These are phyloP conservation scores for Falco rusticolus DNA, from an alignment of 2,797 vertebrate species.

Conservation along the genomic window DNA sequence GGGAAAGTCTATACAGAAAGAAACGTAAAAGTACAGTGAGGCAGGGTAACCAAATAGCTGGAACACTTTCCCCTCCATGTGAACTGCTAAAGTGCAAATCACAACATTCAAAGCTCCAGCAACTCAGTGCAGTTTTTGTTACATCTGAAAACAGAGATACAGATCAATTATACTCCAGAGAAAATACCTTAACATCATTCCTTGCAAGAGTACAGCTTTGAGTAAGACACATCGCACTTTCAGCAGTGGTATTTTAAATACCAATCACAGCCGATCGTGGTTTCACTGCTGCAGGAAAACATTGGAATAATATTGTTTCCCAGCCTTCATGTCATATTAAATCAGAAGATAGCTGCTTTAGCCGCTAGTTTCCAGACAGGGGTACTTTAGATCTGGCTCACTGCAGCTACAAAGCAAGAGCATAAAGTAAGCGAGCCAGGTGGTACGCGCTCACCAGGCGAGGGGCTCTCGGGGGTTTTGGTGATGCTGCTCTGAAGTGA, in stretches of 20 bases:
- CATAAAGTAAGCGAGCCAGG: neutral
- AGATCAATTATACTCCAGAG: conserved; percentile 5
- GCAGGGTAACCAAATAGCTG: neutral
- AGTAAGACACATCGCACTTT: neutral
- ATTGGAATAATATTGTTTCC: neutral
- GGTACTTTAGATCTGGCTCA: neutral
- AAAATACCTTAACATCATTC: neutral
- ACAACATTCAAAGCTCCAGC: neutral
- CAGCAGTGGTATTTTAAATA: neutral
- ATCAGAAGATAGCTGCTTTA: conserved; percentile 6
- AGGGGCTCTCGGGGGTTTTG: neutral
- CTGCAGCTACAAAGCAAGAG: neutral
- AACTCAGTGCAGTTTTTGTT: neutral
- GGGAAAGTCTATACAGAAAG: neutral
- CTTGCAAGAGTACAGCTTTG: neutral
- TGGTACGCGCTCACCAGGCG: neutral
- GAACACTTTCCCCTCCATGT: neutral
- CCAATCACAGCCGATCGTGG: neutral
- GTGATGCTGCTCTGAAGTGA: neutral
- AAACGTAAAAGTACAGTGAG: neutral
- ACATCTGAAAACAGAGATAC: neutral
- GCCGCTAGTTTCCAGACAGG: neutral
- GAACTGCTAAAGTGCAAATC: neutral
- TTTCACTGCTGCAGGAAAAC: neutral
- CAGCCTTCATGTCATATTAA: neutral